phyloP scores from a whole-genome alignment of 2,888 invertebrate species.

The Flexamia atlantica region DNA sequence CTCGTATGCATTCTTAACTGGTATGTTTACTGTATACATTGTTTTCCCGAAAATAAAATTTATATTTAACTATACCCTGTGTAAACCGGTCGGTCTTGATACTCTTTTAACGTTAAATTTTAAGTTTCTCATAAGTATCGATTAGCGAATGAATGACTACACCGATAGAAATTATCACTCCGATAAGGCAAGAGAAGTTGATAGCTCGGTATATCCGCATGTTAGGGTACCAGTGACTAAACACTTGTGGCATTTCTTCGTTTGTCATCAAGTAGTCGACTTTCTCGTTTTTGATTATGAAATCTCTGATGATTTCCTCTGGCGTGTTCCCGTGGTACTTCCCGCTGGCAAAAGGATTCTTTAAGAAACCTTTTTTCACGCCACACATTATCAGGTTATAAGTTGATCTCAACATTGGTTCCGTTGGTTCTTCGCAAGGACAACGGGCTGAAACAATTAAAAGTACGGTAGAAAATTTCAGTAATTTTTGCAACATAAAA shows the following conservation, averaged over 20 bases:
- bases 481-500: too few species aligned
- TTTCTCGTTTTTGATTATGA: background rate
- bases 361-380: background rate
- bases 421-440: constrained; percentile 1
- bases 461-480: too few species aligned
- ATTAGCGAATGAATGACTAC: constrained; percentile 5
- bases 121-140: background rate
- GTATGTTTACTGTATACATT: too few species aligned
- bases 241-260: background rate
- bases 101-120: too few species aligned
- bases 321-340: constrained; percentile 8
- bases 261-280: background rate
- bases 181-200: constrained; percentile 25
- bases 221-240: background rate
- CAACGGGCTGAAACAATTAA: too few species aligned
- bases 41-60: too few species aligned
- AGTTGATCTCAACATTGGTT: background rate
- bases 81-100: too few species aligned
- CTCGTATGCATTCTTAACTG: too few species aligned
- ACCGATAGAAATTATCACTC: background rate
- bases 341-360: background rate
- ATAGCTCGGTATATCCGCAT: background rate
- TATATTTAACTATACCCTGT: too few species aligned
- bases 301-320: background rate
- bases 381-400: constrained; percentile 2